phyloP scores from a whole-genome alignment of 2,888 invertebrate genomes.

The Limenitis camilla region DNA sequence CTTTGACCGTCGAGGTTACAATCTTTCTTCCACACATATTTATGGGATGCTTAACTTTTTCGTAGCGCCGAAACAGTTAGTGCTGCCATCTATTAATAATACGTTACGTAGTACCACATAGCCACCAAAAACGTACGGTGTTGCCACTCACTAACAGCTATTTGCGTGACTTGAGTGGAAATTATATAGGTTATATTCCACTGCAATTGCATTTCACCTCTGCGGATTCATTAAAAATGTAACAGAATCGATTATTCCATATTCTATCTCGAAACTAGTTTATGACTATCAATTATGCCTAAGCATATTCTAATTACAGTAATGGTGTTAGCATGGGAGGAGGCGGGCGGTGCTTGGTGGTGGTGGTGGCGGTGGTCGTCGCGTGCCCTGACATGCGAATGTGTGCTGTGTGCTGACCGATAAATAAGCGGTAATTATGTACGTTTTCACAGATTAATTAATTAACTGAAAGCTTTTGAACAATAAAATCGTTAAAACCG shows the following conservation, averaged over 20 bases:
- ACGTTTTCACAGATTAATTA: conserved; percentile 26
- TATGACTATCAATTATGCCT: conserved; percentile 69
- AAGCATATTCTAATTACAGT: conserved; percentile 72
- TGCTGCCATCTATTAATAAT: no score
- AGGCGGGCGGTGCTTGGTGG: conserved; percentile 45
- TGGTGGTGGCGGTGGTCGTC: conserved; percentile 36
- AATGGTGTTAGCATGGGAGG: conserved; percentile 64
- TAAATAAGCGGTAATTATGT: conserved; percentile 40
- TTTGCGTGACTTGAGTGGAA: background rate
- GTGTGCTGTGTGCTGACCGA: conserved; percentile 34
- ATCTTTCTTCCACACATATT: no score
- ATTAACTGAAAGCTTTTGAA: conserved; percentile 32
- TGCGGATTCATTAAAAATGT: conserved; percentile 12
- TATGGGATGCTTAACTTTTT: no score
- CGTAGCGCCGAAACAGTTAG: no score
- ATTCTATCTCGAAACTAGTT: conserved; percentile 26
- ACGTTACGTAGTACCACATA: no score
- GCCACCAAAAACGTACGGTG: background rate
- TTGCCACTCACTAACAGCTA: background rate
- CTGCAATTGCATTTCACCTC: background rate
- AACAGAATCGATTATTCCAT: conserved; percentile 20
- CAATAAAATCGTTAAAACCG: conserved; percentile 26
- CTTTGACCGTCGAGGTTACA: no score
- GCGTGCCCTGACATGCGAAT: conserved; percentile 53
- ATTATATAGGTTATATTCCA: background rate